A percentile compares a stretch with the other conserved stretches of the same genome.
Evolutionary conservation across 1,140 invertebrate genomes (phyloP).

Genomic region (Leptopilina boulardi): DNA sequence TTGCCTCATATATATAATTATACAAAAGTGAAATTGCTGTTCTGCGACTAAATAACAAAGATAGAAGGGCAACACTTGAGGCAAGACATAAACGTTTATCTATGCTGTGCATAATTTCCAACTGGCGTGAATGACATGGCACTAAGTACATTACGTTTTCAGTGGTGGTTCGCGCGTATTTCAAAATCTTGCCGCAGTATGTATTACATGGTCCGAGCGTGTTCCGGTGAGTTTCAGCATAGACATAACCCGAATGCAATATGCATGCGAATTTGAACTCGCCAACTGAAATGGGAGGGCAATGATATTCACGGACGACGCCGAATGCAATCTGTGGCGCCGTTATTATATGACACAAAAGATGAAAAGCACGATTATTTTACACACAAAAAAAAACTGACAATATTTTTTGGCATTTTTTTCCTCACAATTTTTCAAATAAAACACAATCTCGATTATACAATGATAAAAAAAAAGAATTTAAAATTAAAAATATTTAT

Average conservation of each 20-base stretch:
- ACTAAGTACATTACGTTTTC: constrained; percentile 48
- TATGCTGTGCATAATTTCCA: constrained; percentile 12
- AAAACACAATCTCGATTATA: not conserved
- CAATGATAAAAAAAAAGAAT: not conserved
- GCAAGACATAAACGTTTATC: constrained; percentile 18
- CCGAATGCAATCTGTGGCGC: constrained; percentile 24
- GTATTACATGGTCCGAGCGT: constrained; percentile 61
- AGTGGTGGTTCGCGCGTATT: constrained; percentile 51
- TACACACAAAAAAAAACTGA: not conserved
- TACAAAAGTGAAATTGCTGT: not conserved
- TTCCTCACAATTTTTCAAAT: not conserved
- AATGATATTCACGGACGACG: constrained; percentile 38
- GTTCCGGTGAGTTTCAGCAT: constrained; percentile 51
- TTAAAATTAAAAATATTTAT: too few relatives aligned
- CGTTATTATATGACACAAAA: constrained; percentile 3
- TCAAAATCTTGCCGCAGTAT: constrained; percentile 59
- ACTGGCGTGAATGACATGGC: not conserved
- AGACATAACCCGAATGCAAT: constrained; percentile 59
- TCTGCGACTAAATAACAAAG: not conserved
- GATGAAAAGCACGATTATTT: not conserved
- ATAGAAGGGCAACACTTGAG: not conserved
- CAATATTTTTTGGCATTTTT: not conserved
- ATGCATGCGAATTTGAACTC: constrained; percentile 52
- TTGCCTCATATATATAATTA: too few relatives aligned
- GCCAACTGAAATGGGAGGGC: constrained; percentile 28